Evolutionary conservation across 2,888 invertebrate genomes (phyloP).

Genomic region (Aspidiotus destructor): DNA sequence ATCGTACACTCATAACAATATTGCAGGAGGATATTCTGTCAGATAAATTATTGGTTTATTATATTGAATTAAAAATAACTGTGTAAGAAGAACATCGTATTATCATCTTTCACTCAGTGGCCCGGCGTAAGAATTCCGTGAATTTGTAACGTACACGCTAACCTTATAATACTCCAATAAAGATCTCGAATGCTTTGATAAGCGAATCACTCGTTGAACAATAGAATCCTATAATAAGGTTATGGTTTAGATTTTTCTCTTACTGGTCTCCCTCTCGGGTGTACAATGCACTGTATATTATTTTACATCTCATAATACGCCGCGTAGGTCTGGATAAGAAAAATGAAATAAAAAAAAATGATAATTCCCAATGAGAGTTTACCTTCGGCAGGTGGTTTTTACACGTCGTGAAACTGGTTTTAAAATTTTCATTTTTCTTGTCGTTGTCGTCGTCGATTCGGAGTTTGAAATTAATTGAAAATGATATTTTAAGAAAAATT

Average conservation of each 20-base stretch:
- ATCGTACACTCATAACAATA: too few relatives aligned
- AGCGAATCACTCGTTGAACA: slow-evolving; percentile 31
- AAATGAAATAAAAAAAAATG: slow-evolving; percentile 8
- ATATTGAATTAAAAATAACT: too few relatives aligned
- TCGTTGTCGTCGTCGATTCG: not conserved
- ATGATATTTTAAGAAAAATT: slow-evolving; percentile 11
- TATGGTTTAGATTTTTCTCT: slow-evolving; percentile 21
- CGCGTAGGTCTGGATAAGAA: not conserved
- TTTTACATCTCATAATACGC: too few relatives aligned
- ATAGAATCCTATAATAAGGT: slow-evolving; percentile 31
- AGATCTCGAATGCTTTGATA: slow-evolving; percentile 30
- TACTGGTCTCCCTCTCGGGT: not conserved
- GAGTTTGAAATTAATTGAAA: slow-evolving; percentile 17
- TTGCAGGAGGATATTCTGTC: too few relatives aligned
- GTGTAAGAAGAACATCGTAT: too few relatives aligned
- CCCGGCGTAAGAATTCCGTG: slow-evolving; percentile 16
- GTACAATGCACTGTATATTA: too few relatives aligned
- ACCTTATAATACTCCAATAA: slow-evolving; percentile 21
- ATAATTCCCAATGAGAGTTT: slow-evolving; percentile 13
- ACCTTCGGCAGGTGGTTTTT: slow-evolving; percentile 25
- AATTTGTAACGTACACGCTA: slow-evolving; percentile 26
- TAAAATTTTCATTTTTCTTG: slow-evolving; percentile 2
- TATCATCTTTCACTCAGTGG: too few relatives aligned
- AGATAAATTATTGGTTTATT: too few relatives aligned
- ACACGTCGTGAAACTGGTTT: slow-evolving; percentile 20